Evolutionary conservation across 2,888 invertebrate genomes (phyloP).

Genomic region (Archips crataeganus): DNA sequence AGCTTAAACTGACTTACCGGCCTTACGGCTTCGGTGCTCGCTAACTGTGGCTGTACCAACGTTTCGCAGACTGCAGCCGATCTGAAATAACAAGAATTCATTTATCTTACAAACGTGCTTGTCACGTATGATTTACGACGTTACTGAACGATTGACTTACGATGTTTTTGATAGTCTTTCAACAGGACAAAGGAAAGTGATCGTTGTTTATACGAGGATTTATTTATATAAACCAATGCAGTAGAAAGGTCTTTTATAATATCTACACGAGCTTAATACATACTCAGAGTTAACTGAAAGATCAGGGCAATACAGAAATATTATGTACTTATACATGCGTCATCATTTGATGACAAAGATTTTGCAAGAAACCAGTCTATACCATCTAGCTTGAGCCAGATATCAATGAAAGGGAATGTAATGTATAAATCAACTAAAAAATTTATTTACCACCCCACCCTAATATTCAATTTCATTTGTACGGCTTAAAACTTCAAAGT

Average conservation of each 20-base stretch:
- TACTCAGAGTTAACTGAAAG: background rate
- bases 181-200: constrained; percentile 28
- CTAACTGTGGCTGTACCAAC: constrained; percentile 65
- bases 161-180: constrained; percentile 24
- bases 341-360: background rate
- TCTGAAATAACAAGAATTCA: constrained; percentile 67
- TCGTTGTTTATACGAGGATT: constrained; percentile 12
- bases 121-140: constrained; percentile 27
- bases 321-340: too few species aligned
- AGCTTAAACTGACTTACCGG: constrained; percentile 60
- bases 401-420: too few species aligned
- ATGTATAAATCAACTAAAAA: too few species aligned
- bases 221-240: constrained; percentile 9
- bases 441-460: too few species aligned
- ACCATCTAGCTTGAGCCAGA: too few species aligned
- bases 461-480: too few species aligned
- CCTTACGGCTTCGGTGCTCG: constrained; percentile 67
- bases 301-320: too few species aligned
- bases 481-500: too few species aligned
- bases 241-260: constrained; percentile 16
- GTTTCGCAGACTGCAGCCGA: constrained; percentile 64
- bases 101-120: constrained; percentile 32
- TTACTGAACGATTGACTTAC: constrained; percentile 26
- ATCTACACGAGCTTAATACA: background rate
- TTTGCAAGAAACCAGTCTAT: background rate